Evolutionary conservation across 37 sponge, comb jelly and placozoan species (phyloP).

Genomic region (Oscarella lobularis): DNA sequence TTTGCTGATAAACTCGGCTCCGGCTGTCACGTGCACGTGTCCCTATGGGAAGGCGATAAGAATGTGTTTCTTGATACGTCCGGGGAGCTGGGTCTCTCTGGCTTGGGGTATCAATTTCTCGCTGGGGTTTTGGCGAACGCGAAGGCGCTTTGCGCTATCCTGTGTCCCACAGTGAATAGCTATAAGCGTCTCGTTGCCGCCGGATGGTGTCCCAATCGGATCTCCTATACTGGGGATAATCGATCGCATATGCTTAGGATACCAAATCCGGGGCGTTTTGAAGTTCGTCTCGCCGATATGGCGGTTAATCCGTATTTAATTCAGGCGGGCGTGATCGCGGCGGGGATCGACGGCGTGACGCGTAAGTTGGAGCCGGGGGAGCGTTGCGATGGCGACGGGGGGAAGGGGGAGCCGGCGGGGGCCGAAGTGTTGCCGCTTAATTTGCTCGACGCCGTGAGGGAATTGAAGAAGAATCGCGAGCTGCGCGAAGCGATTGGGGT

Average conservation of each 20-base stretch:
- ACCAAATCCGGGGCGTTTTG: neutral
- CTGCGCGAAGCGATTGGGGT: neutral
- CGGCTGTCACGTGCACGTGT: neutral
- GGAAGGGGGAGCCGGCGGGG: neutral
- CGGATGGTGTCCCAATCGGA: neutral
- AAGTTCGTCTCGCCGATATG: neutral
- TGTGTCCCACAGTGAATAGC: neutral
- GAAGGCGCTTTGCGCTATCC: neutral
- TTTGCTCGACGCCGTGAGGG: neutral
- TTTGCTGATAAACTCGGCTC: neutral
- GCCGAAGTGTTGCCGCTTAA: neutral
- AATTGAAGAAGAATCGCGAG: neutral
- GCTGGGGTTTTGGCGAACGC: neutral
- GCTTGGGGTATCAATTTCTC: neutral
- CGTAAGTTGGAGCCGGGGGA: neutral
- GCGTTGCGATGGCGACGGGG: neutral
- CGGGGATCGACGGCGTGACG: neutral
- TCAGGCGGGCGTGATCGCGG: neutral
- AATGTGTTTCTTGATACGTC: neutral
- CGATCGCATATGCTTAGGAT: neutral
- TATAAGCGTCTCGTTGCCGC: neutral
- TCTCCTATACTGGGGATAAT: neutral
- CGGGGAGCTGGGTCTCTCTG: neutral
- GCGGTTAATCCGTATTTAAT: neutral
- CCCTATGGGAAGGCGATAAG: neutral